phyloP scores from a whole-genome alignment of 2,113 vertebrate species.

The Athene cunicularia region DNA sequence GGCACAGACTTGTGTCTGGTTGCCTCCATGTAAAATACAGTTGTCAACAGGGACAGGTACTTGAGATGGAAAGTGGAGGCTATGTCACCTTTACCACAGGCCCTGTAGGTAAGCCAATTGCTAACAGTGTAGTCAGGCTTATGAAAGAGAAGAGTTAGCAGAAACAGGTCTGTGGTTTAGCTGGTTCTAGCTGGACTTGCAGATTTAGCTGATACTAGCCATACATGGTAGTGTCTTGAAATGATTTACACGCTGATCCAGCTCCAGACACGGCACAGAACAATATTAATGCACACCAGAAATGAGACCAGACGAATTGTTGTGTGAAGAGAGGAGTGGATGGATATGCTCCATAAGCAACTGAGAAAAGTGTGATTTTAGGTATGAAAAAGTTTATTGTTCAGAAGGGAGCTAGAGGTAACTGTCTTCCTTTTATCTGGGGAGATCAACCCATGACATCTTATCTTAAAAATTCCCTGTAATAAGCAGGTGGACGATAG shows the following conservation, averaged over 20 bases:
- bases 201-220: not conserved
- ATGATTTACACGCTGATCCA: not conserved
- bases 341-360: not conserved
- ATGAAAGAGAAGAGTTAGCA: not conserved
- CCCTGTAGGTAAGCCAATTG: not conserved
- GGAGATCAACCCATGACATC: not conserved
- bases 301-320: not conserved
- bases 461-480: not conserved
- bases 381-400: not conserved
- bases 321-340: not conserved
- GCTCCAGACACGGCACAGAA: not conserved
- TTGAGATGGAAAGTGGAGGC: not conserved
- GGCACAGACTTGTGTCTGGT: not conserved
- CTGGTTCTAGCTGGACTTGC: not conserved
- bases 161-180: not conserved
- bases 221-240: not conserved
- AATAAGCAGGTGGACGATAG: not conserved
- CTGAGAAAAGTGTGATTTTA: not conserved
- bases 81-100: not conserved
- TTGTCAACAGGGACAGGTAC: not conserved
- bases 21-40: not conserved
- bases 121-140: not conserved
- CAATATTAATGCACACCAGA: not conserved
- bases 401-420: not conserved
- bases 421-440: not conserved